Percentiles rank a stretch among this genome's conserved stretches.
Evolutionary conservation across 2,113 vertebrate genomes (phyloP).

Genomic region (Calidris pugnax): DNA sequence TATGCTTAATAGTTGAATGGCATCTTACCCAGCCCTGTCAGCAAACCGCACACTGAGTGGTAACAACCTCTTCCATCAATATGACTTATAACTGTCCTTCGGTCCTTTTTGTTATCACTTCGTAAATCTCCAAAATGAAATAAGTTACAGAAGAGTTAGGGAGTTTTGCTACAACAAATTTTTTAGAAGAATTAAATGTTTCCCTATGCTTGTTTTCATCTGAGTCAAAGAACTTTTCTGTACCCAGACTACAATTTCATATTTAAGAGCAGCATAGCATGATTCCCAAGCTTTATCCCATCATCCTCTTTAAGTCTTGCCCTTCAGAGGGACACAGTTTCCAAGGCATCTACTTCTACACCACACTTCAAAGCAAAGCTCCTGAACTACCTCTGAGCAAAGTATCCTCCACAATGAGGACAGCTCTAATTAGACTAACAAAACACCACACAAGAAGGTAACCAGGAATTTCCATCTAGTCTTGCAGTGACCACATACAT

Average conservation of each 20-base stretch:
- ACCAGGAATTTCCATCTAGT: not conserved
- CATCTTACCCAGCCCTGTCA: not conserved
- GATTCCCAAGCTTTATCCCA: not conserved
- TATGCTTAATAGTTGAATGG: not conserved
- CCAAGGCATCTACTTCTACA: not conserved
- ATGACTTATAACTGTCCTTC: not conserved
- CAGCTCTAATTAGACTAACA: not conserved
- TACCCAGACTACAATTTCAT: accelerated
- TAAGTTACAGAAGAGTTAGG: not conserved
- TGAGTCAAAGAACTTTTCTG: not conserved
- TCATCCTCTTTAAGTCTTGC: not conserved
- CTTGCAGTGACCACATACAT: not conserved
- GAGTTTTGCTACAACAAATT: not conserved
- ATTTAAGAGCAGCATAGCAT: not conserved
- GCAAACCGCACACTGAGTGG: not conserved
- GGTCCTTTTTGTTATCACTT: not conserved
- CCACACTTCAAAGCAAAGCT: not conserved
- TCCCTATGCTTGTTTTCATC: not conserved
- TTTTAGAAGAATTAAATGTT: not conserved
- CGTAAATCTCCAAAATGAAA: not conserved
- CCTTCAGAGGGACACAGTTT: not conserved
- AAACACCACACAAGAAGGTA: not conserved
- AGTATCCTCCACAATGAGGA: not conserved
- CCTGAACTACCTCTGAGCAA: not conserved
- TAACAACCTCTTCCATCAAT: not conserved